Evolutionary conservation across 92 coral and sea anemone species (phyloP), one percentile per base, ranked within the genome.

Genomic region (Actinernus sp.): DNA sequence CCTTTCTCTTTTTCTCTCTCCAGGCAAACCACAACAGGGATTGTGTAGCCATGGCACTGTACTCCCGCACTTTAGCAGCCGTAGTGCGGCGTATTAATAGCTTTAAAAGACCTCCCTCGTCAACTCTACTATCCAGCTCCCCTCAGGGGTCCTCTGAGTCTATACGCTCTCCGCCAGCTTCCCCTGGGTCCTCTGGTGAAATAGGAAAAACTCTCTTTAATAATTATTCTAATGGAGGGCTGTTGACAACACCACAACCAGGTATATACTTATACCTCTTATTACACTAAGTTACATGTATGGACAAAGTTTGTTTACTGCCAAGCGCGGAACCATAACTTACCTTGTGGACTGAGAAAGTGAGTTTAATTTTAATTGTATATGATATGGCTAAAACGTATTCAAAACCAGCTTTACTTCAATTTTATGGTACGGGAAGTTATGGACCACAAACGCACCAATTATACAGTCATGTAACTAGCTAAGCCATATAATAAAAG

Each of bases 21-120:
- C 76, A 93, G 98, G 98, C 98, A 1, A 93, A 93, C 31, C 5
- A 23, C 29, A 90, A 82, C 76, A 73, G 98, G 59, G 98, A 93
- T 74, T 79, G 82, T 6, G 84, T 93, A 34, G 85, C 98, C 12
- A 90, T 82, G 64, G 85, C 97, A 0, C 76, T 93, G 22, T 93
- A 93, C 70, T 73, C 85, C 38, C 82, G 98, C 13, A 90, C 93
- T 23, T 34, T 93, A 25, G 87, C 97, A 24, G 98, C 98, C 54
- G 66, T 93, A 14, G 87, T 84, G 46, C 91, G 98, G 6, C 97
- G 98, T 51, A 90, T 88, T 16, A 93, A 93, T 72, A 82, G 97
- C 71, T 91, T 87, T 55, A 93, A 92, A 49, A 90, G 96, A 54
- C 87, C 98, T 37, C 55, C 73, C 17, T 85, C 92, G 31, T 70